Base-by-base conservation (phyloP, 2,797 vertebrate genomes). In the Sylvia borin region DNA sequence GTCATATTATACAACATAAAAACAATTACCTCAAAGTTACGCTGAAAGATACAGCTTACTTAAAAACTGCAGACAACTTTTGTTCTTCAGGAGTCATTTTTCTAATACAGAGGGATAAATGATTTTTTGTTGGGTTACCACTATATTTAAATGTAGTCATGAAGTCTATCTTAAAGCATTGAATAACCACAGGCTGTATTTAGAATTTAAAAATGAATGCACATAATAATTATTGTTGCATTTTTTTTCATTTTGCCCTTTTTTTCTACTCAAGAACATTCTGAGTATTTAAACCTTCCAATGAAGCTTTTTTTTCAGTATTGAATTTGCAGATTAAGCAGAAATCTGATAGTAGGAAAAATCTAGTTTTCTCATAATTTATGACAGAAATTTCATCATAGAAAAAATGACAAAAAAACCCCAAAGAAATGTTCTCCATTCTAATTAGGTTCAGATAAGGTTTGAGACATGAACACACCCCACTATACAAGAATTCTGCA, bases 1-100 rank as follows among this genome's bases (percentile, higher is more conserved):
- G 94, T 93, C 96, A 95, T 90, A 95, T 92, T 94, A 81, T 96
- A 86, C 90, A 95, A 95, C 91, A 94, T 95, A 96, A 97, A 97
- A 95, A 96, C 85, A 97, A 96, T 95, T 94, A 94, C 91, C 72
- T 96, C 88, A 74, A 94, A 96, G 92, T 95, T 97, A 85, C 8
- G 27, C 54, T 85, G 87, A 88, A 93, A 90, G 84, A 88, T 84
- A 90, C 21, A 82, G 58, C 85, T 93, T 71, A 82, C 78, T 90
- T 77, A 79, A 93, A 93, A 96, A 93, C 70, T 91, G 51, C 48
- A 88, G 73, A 64, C 4, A 91, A 64, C 48, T 95, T 95, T 51
- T 57, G 74, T 51, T 82, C 85, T 77, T 96, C 61, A 79, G 13
- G 61, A 96, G 42, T 54, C 0, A 55, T 68, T 92, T 88, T 66